Conservation (phyloP, 2,797 vertebrate genomes). For the Sternotherus odoratus region DNA sequence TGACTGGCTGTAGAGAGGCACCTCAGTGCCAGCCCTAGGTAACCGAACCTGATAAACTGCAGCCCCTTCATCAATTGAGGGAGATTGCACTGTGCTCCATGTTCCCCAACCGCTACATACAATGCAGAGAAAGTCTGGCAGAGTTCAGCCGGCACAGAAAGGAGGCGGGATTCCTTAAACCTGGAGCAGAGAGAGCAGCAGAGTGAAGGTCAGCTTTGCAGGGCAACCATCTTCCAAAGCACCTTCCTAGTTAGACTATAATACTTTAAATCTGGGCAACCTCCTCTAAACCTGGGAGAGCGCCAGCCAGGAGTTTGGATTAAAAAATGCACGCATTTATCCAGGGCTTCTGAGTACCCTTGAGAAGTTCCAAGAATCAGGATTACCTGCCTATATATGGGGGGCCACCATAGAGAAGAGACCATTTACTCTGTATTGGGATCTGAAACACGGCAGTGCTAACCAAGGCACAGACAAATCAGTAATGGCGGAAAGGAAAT, state of each 20-base stretch:
- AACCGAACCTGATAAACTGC: neutral
- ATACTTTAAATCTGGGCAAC: neutral
- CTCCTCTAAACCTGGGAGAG: neutral
- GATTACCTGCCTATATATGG: accelerated
- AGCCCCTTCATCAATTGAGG: accelerated
- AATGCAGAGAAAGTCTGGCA: no score
- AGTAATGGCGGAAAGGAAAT: constrained; percentile 26
- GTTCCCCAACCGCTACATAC: neutral
- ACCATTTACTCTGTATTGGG: neutral
- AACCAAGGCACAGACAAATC: neutral
- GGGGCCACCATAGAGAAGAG: neutral
- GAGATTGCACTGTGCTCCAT: neutral
- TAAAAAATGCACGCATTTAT: accelerated
- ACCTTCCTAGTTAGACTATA: neutral
- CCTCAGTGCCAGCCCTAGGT: neutral
- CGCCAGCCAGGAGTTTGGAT: accelerated
- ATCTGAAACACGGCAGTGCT: neutral
- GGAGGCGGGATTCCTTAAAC: neutral
- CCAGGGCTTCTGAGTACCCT: neutral
- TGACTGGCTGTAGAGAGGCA: neutral
- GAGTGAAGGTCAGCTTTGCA: neutral
- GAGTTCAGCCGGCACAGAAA: neutral
- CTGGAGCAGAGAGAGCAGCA: neutral
- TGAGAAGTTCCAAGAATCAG: neutral
- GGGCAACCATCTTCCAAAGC: neutral